A percentile compares a stretch with the other conserved stretches of the same genome.
Evolutionary conservation across 2,888 invertebrate species (phyloP).

Genomic region (Octodonta nipae): DNA sequence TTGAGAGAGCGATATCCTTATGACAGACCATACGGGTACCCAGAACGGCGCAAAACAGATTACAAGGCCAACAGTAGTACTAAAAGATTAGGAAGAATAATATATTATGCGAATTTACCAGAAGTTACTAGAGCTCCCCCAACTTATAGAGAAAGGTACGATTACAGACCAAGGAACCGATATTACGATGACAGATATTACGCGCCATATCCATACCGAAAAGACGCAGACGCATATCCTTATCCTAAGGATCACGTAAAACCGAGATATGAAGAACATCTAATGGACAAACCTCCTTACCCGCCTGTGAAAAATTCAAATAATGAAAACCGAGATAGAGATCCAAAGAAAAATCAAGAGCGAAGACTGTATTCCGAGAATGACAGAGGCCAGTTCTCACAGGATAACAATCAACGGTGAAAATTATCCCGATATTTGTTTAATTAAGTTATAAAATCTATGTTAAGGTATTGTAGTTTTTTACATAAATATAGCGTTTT

Average conservation of each 20-base stretch:
- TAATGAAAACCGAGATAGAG: slow-evolving; percentile 31
- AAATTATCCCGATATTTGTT: too few species aligned
- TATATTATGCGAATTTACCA: slow-evolving; percentile 58
- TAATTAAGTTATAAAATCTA: background rate
- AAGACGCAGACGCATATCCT: background rate
- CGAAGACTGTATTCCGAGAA: slow-evolving; percentile 32
- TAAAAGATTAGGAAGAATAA: slow-evolving; percentile 45
- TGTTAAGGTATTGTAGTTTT: too few species aligned
- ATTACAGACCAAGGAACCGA: slow-evolving; percentile 29
- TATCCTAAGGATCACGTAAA: slow-evolving; percentile 5
- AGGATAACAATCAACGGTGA: too few species aligned
- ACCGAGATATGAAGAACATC: slow-evolving; percentile 13
- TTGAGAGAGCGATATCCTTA: slow-evolving; percentile 6
- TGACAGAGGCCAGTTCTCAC: too few species aligned
- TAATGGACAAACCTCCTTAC: slow-evolving; percentile 16
- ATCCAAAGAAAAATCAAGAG: slow-evolving; percentile 32
- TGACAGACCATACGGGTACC: slow-evolving; percentile 6
- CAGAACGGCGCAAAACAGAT: slow-evolving; percentile 5
- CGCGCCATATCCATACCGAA: slow-evolving; percentile 7
- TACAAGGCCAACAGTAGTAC: slow-evolving; percentile 21
- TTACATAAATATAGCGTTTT: too few species aligned
- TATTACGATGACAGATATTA: slow-evolving; percentile 19
- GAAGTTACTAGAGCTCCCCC: slow-evolving; percentile 52
- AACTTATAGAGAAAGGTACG: slow-evolving; percentile 42
- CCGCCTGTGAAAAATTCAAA: slow-evolving; percentile 31